These are phyloP conservation scores for Drosophila anomalata DNA, from an alignment of 2,888 invertebrate genomes.

Conservation along the genomic window DNA sequence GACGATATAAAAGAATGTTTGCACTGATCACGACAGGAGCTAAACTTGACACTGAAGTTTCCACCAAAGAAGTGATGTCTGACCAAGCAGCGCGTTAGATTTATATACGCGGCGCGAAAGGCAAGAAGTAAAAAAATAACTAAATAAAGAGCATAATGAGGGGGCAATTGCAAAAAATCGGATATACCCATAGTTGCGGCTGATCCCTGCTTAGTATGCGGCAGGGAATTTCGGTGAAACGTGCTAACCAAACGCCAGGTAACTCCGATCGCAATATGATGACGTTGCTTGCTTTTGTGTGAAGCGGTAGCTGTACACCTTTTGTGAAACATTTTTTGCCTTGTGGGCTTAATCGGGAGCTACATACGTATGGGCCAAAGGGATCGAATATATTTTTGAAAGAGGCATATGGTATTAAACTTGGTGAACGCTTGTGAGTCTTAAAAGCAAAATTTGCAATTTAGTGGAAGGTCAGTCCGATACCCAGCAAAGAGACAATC, in stretches of 20 bases:
- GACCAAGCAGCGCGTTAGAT: constrained; percentile 81
- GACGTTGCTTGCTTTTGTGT: constrained; percentile 5
- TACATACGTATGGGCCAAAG: constrained; percentile 7
- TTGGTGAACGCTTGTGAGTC: constrained; percentile 56
- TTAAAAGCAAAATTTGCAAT: constrained; percentile 66
- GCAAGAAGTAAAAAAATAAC: constrained; percentile 52
- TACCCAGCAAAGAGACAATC: constrained; percentile 36
- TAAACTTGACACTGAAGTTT: constrained; percentile 84
- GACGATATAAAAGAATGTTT: constrained; percentile 32
- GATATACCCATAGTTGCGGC: constrained; percentile 67
- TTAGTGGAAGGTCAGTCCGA: constrained; percentile 68
- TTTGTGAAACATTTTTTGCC: not conserved
- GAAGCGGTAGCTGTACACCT: constrained; percentile 2
- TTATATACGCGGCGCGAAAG: constrained; percentile 81
- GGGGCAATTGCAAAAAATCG: constrained; percentile 57
- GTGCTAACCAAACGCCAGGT: constrained; percentile 38
- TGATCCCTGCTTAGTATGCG: constrained; percentile 72
- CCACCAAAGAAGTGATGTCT: constrained; percentile 84
- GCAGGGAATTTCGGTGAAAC: constrained; percentile 44
- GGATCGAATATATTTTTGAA: constrained; percentile 5
- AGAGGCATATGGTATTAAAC: not conserved
- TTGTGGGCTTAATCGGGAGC: constrained; percentile 12
- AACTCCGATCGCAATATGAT: constrained; percentile 27
- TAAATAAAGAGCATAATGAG: constrained; percentile 68
- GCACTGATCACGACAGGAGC: constrained; percentile 82